Evolutionary conservation across 2,797 vertebrate genomes (phyloP), one percentile per base, ranked within the genome.

Genomic region (Aeoliscus strigatus): DNA sequence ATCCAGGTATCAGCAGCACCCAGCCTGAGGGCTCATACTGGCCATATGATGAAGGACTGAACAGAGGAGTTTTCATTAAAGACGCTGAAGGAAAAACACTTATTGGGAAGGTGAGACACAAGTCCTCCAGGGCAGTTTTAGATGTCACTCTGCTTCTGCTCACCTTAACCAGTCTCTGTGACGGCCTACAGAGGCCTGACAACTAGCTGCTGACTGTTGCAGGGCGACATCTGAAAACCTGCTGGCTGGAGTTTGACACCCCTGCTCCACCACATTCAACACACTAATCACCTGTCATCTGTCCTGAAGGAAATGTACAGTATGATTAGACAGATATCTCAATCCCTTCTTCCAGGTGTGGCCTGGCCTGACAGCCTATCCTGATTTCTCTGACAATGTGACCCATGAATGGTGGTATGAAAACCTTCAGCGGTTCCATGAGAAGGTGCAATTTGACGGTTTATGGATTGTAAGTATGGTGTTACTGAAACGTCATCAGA

Each of bases 351-450:
- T 39, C 2, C 59, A 94, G 93, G 91, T 94, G 35, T 94, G 93
- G 93, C 93, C 93, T 0, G 93, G 93, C 28, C 80, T 80, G 15
- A 94, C 92, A 0, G 91, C 90, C 0, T 94, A 86, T 2, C 89
- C 92, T 1, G 92, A 93, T 53, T 94, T 94, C 70, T 91, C 91
- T 24, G 73, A 90, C 62, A 73, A 82, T 0, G 85, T 77, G 31
- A 88, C 92, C 0, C 85, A 92, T 0, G 85, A 88, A 18, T 94
- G 93, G 93, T 94, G 93, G 93, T 86, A 87, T 27, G 88, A 92
- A 16, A 94, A 92, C 70, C 83, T 94, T 8, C 74, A 85, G 70
- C 75, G 16, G 11, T 90, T 92, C 57, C 74, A 93, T 3, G 52
- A 85, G 14, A 81, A 68, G 0, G 84, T 94, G 14, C 85, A 87